Base-by-base conservation (phyloP, 2,797 vertebrate genomes). In the Balearica regulorum region DNA sequence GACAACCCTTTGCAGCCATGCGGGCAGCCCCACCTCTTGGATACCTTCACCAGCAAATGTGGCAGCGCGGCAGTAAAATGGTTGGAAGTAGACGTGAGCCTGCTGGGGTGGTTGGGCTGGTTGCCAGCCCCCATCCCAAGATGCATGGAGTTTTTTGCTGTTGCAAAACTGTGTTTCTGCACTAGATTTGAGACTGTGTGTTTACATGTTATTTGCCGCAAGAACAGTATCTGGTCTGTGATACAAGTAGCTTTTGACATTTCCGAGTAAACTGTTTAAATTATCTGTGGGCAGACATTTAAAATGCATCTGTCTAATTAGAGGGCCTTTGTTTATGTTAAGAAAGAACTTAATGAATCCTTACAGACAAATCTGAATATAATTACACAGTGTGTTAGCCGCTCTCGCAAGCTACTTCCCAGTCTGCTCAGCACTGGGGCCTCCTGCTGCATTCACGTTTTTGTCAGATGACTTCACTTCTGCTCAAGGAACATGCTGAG, bases 221-320 rank as follows among this genome's bases (percentile, higher is more conserved):
- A 71, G 91, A 89, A 60, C 21, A 20, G 51, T 66, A n/a, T 93
- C 96, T 95, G 87, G 60, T 82, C 89, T 91, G 73, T 55, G 77
- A 90, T 46, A 92, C 68, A 80, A 95, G 84, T 77, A 89, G 83
- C 90, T 96, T 96, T 81, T 97, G 96, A 95, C 90, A 79, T 97
- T 95, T 93, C 73, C 24, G 70, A 93, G 94, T 97, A 96, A 97
- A 97, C 91, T 96, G 97, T 97, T 97, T 96, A 96, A 96, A 87
- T 96, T 93, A 96, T 93, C 84, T 64, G 31, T 60, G 66, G 83
- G 80, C 58, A 87, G 94, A 64, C n/a, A 83, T 89, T 88, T 93
- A 91, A 96, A 90, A 94, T 64, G 18, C 33, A 39, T 94, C 81
- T 82, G 41, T 68, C 94, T 97, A 97, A 97, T 97, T 96, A 97